Conservation (phyloP, 2,797 vertebrate species). For the Champsocephalus gunnari region DNA sequence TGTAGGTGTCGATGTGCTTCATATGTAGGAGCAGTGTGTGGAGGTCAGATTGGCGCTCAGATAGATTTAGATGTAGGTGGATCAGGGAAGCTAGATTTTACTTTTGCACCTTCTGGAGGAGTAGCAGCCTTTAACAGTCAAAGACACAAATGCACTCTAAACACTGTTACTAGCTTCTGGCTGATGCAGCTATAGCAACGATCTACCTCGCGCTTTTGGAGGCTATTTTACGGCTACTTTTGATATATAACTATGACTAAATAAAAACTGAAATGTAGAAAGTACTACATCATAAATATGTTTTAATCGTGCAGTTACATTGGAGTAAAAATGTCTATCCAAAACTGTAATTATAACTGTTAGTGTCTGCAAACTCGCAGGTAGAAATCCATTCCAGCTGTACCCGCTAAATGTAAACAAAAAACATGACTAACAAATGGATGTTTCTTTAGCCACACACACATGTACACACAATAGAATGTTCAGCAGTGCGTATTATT, state of each 20-base stretch:
- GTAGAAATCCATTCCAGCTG: background rate
- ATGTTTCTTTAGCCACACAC: too few species aligned
- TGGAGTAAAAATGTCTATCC: background rate
- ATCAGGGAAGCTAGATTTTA: slow-evolving; percentile 57
- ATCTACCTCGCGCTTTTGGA: background rate
- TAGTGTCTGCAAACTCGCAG: background rate
- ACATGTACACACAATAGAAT: too few species aligned
- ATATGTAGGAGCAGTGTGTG: slow-evolving; percentile 51
- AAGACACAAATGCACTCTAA: slow-evolving; percentile 35
- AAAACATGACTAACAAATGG: too few species aligned
- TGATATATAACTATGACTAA: background rate
- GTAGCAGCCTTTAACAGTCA: slow-evolving; percentile 41
- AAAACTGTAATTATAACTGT: background rate
- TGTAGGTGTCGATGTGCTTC: slow-evolving; percentile 32
- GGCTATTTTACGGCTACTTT: slow-evolving; percentile 1
- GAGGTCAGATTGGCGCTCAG: slow-evolving; percentile 46
- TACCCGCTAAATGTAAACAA: too few species aligned
- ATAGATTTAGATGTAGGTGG: slow-evolving; percentile 60
- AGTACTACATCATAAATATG: background rate
- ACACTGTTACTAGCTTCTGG: slow-evolving; percentile 17
- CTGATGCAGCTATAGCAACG: slow-evolving; percentile 14
- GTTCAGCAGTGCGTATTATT: too few species aligned
- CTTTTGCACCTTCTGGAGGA: slow-evolving; percentile 61
- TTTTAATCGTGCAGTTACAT: background rate
- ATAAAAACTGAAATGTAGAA: background rate